Conservation (phyloP, 2,113 vertebrate genomes). For the Labeo catla region DNA sequence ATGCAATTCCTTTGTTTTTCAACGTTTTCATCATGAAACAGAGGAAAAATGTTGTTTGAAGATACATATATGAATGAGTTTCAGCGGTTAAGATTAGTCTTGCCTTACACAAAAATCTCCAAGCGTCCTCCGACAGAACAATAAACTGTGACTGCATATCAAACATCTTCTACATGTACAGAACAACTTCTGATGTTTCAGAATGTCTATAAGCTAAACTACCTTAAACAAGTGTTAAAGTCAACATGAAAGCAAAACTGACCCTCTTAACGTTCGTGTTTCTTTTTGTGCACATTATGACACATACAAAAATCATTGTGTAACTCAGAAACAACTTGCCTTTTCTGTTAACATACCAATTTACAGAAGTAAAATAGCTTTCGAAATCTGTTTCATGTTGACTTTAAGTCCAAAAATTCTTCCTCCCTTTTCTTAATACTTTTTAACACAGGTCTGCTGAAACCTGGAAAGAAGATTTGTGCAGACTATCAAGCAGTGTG, state of each 20-base stretch:
- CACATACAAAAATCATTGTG: background rate
- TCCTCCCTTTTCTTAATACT: background rate
- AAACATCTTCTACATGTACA: constrained; percentile 22
- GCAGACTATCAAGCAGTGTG: background rate
- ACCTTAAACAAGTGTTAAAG: background rate
- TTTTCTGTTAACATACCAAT: background rate
- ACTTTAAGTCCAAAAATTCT: background rate
- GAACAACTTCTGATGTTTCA: constrained; percentile 5
- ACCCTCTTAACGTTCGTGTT: background rate
- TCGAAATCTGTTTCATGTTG: background rate
- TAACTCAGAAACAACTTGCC: background rate
- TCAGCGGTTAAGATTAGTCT: background rate
- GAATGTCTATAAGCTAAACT: constrained; percentile 45
- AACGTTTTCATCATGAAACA: constrained; percentile 8
- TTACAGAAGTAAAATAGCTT: background rate
- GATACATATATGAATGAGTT: background rate
- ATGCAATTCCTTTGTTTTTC: background rate
- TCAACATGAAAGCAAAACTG: background rate
- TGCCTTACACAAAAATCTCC: constrained; percentile 33
- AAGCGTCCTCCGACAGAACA: constrained; percentile 10
- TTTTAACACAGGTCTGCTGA: background rate
- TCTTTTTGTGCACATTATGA: background rate
- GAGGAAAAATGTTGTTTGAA: background rate
- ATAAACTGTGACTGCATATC: constrained; percentile 43
- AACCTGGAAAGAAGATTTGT: background rate